Evolutionary conservation across 2,113 vertebrate genomes (phyloP), one percentile per base, ranked within the genome.

Genomic region (Athene noctua): DNA sequence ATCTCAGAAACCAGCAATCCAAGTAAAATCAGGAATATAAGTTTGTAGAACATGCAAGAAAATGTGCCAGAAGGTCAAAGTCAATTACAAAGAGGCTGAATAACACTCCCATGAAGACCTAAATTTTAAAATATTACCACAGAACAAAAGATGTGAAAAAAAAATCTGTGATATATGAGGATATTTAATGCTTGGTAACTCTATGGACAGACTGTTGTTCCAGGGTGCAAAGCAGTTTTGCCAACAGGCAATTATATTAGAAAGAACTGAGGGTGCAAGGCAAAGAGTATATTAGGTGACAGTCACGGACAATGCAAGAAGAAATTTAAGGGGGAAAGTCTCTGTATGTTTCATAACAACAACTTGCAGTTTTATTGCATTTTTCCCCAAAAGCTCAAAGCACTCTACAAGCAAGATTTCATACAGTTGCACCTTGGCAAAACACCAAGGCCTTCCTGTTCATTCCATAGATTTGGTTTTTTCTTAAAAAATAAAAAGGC

Each of bases 361-460:
- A 65, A 72, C 49, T 11, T 61, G 12, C 4, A 52, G 26, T 42
- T 67, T 63, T 61, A 68, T 27, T 85, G 30, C 30, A 44, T 14
- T 75, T 90, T 90, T 72, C 49, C 54, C 42, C 47, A 52, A 61
- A 67, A 36, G 52, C 40, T 83, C 40, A 68, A 88, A 93, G 27
- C 55, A 51, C 16, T 51, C 55, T 52, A 15, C 29, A 42, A 54
- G 30, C 16, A 78, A 91, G 42, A 1, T 49, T 86, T 89, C 66
- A 65, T 49, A 73, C 36, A 52, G 52, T 55, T 5, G 1, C 30
- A 75, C 10, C 44, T 78, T 92, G 72, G 34, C 95, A 92, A 49
- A 62, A 91, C 46, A 74, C 78, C 47, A 87, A 81, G 74, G 68
- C 34, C n/a, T 96, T 91, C n/a, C 32, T 89, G 65, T 9, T 84